Percentiles rank a stretch among this genome's conserved stretches.
These are phyloP conservation scores for Tenebrio molitor DNA, from an alignment of 1,140 invertebrate genomes.

Conservation along the genomic window DNA sequence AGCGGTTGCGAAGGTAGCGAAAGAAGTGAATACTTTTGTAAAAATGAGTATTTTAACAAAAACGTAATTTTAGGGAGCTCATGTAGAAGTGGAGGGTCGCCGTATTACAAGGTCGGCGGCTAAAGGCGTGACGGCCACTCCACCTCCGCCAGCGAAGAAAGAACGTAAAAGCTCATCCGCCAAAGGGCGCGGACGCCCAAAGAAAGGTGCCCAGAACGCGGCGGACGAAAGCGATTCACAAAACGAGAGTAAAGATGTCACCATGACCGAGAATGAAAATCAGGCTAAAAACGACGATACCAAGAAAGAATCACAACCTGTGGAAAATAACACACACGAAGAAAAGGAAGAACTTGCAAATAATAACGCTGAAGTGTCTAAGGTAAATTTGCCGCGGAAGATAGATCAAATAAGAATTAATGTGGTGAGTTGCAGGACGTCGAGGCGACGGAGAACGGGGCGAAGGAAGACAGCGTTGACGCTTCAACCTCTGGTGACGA, in stretches of 20 bases:
- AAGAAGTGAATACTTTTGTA: too few relatives aligned
- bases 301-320: conserved; percentile 54
- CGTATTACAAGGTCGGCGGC: conserved; percentile 66
- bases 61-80: conserved; percentile 62
- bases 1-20: conserved; percentile 63
- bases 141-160: conserved; percentile 67
- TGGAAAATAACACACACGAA: conserved; percentile 62
- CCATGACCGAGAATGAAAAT: conserved; percentile 52
- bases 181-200: conserved; percentile 55
- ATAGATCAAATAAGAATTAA: conserved; percentile 1
- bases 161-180: conserved; percentile 62
- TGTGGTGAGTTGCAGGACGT: conserved; percentile 54
- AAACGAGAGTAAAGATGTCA: conserved; percentile 56
- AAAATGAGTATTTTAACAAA: too few relatives aligned
- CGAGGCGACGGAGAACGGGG: conserved; percentile 63
- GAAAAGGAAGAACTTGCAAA: conserved; percentile 64
- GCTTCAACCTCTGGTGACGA: conserved; percentile 50
- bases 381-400: conserved; percentile 50
- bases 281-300: conserved; percentile 55
- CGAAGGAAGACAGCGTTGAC: conserved; percentile 62
- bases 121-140: conserved; percentile 65
- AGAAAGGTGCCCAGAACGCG: conserved; percentile 51
- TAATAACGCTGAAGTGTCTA: conserved; percentile 63
- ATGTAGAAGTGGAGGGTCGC: conserved; percentile 65
- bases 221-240: conserved; percentile 58